phyloP scores from a whole-genome alignment of 2,113 vertebrate species.

The Hystrix brachyura region DNA sequence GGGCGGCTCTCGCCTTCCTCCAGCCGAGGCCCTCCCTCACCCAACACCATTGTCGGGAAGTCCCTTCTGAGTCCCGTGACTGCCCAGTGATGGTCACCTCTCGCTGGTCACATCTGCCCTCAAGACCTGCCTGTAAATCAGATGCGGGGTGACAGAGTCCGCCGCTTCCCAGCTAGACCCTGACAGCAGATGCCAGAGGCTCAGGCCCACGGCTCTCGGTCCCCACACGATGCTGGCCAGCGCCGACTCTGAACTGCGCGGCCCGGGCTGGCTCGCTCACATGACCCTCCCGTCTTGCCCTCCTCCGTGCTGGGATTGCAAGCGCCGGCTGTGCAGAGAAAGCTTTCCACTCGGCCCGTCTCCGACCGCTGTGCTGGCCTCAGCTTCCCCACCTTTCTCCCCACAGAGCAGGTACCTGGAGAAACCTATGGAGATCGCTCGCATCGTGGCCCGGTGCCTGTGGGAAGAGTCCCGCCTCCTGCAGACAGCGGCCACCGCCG shows the following conservation, averaged over 20 bases:
- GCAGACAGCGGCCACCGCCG: constrained; percentile 95
- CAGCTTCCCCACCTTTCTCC: not conserved
- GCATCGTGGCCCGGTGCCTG: constrained; percentile 97
- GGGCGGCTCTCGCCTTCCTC: not conserved
- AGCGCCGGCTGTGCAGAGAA: not conserved
- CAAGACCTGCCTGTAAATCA: not conserved
- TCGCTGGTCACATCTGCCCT: not conserved
- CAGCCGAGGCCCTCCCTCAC: not conserved
- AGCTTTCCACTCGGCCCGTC: too few relatives aligned
- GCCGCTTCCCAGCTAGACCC: not conserved
- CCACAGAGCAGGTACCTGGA: constrained; percentile 97
- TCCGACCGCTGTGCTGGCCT: not conserved
- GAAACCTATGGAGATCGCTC: constrained; percentile 98
- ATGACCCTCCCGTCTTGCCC: not conserved
- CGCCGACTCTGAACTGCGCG: not conserved
- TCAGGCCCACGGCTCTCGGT: not conserved
- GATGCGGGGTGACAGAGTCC: not conserved
- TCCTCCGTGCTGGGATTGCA: not conserved
- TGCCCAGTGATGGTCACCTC: not conserved
- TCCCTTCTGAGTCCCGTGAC: not conserved
- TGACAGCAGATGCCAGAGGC: not conserved
- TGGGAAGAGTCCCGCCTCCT: constrained; percentile 97
- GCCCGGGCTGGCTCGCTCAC: not conserved
- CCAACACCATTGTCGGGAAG: not conserved
- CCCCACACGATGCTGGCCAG: not conserved